phyloP scores from a whole-genome alignment of 2,888 invertebrate genomes.

The Plagiodera versicolora region DNA sequence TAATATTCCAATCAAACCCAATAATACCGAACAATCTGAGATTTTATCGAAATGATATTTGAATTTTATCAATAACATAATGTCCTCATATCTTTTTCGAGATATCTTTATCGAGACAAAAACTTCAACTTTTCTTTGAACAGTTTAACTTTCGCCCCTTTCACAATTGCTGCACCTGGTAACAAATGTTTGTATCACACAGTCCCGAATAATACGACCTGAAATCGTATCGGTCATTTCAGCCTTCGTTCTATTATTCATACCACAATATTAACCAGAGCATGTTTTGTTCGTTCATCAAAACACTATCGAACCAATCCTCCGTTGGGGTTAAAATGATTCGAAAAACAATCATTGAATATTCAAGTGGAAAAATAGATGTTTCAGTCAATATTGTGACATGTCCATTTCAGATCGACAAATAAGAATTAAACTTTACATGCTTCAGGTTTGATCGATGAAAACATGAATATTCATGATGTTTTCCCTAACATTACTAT shows the following conservation, averaged over 20 bases:
- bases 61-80: too few relatives aligned
- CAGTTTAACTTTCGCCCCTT: too few relatives aligned
- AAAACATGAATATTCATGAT: not conserved
- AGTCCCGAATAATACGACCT: too few relatives aligned
- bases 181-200: too few relatives aligned
- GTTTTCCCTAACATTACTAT: not conserved
- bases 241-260: not conserved
- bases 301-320: not conserved
- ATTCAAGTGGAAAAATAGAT: not conserved
- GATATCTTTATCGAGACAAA: too few relatives aligned
- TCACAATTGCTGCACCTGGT: too few relatives aligned
- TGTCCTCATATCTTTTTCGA: too few relatives aligned
- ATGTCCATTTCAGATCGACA: not conserved
- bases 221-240: too few relatives aligned
- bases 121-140: too few relatives aligned
- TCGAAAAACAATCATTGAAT: not conserved
- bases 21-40: too few relatives aligned
- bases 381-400: not conserved
- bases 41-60: too few relatives aligned
- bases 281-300: not conserved
- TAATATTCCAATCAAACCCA: too few relatives aligned
- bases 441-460: not conserved
- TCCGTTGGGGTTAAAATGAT: not conserved
- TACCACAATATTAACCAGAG: not conserved
- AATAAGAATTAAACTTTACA: not conserved